Conservation (phyloP, 2,888 invertebrate species). For the Ophion costatus region DNA sequence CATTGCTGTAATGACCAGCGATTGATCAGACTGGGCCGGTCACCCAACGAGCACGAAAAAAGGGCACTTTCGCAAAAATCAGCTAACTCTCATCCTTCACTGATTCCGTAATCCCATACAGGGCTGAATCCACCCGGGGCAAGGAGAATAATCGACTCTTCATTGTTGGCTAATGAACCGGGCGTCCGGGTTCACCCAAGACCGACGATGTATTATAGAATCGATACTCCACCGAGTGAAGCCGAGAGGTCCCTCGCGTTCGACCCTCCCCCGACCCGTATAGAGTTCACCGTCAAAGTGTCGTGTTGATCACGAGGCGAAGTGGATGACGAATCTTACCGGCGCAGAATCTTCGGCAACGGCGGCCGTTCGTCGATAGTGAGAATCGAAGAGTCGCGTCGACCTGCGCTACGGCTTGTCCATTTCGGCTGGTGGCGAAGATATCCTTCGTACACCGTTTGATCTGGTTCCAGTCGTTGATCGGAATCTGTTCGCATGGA, state of each 20-base stretch:
- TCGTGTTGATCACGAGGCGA: conserved; percentile 23
- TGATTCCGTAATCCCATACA: conserved; percentile 44
- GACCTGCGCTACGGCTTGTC: conserved; percentile 18
- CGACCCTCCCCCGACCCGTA: conserved; percentile 4
- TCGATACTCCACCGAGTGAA: conserved; percentile 57
- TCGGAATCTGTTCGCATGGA: too few species aligned
- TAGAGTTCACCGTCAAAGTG: conserved; percentile 36
- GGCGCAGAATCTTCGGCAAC: conserved; percentile 37
- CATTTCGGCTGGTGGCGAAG: conserved; percentile 42
- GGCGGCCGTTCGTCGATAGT: conserved; percentile 29
- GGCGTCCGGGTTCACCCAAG: conserved; percentile 62
- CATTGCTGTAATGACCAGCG: not conserved
- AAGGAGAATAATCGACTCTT: conserved; percentile 63
- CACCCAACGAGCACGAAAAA: conserved; percentile 1
- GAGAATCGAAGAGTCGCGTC: not conserved
- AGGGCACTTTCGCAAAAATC: not conserved
- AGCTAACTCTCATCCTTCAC: conserved; percentile 27
- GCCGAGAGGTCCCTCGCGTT: conserved; percentile 35
- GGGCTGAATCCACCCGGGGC: conserved; percentile 51
- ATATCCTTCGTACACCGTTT: too few species aligned
- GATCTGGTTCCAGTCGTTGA: too few species aligned
- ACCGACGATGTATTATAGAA: conserved; percentile 55
- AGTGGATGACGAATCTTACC: conserved; percentile 45
- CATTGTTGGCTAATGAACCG: conserved; percentile 66
- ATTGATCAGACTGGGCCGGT: not conserved